These are phyloP conservation scores for Lepus timidus DNA, from an alignment of 2,113 vertebrate genomes.

Conservation along the genomic window DNA sequence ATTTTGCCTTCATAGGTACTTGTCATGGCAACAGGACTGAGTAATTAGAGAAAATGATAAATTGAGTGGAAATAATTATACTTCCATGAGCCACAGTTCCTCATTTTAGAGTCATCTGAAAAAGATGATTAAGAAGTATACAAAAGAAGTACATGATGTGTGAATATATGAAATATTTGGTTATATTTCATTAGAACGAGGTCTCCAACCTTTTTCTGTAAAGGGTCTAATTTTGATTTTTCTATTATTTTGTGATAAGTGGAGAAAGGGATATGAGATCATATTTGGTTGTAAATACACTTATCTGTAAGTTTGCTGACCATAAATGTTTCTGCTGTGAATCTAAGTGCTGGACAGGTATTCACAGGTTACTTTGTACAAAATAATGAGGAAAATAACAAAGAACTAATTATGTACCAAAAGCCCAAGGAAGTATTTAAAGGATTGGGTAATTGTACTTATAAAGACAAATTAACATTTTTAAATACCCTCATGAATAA, in stretches of 20 bases:
- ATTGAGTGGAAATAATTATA: neutral
- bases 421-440: neutral
- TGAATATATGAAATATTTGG: neutral
- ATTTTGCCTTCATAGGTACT: neutral
- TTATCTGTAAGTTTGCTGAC: neutral
- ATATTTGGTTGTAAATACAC: neutral
- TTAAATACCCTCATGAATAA: neutral
- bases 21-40: neutral
- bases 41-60: slow-evolving; percentile 4
- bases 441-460: neutral
- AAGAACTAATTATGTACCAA: neutral
- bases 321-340: neutral
- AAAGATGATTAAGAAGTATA: neutral
- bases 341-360: neutral
- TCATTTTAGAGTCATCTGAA: neutral
- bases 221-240: neutral
- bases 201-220: neutral
- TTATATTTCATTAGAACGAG: neutral
- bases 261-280: neutral
- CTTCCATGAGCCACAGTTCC: neutral
- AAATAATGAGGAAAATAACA: slow-evolving; percentile 29
- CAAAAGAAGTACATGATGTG: neutral
- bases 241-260: slow-evolving; percentile 13
- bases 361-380: neutral
- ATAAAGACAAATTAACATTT: slow-evolving; percentile 17